Evolutionary conservation across 2,888 invertebrate genomes (phyloP).

Genomic region (Acanthococcus lagerstroemiae): DNA sequence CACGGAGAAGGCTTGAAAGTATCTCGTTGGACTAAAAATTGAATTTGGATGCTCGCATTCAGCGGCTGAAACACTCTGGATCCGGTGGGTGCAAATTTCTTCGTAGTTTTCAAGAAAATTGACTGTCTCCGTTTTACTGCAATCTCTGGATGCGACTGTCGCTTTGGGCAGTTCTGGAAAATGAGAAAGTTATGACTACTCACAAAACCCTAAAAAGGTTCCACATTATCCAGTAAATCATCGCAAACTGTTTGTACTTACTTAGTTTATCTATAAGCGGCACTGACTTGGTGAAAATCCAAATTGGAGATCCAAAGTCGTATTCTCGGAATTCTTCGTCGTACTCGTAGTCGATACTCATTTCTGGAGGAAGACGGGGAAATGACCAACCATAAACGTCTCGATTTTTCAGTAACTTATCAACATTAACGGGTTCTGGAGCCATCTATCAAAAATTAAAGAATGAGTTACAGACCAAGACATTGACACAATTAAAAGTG

Average conservation of each 20-base stretch:
- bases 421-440: not conserved
- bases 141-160: conserved; percentile 3
- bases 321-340: not conserved
- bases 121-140: not conserved
- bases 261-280: no score
- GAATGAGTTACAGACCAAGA: not conserved
- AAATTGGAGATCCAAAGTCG: conserved; percentile 6
- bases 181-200: no score
- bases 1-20: conserved; percentile 4
- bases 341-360: not conserved
- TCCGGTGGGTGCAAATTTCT: conserved; percentile 1
- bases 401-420: conserved; percentile 19
- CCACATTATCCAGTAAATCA: no score
- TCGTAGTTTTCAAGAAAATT: conserved; percentile 4
- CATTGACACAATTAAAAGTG: not conserved
- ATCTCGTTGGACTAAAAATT: conserved; percentile 3
- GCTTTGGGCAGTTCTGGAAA: conserved; percentile 15
- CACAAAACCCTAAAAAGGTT: no score
- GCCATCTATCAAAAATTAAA: conserved; percentile 1
- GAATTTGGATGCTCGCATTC: not conserved
- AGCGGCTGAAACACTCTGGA: not conserved
- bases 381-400: conserved; percentile 20
- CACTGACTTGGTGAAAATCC: not conserved
- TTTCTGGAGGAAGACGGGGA: not conserved
- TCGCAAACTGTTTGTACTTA: no score